Base-by-base conservation (phyloP, 2,888 invertebrate species). In the Hymenopus coronatus region DNA sequence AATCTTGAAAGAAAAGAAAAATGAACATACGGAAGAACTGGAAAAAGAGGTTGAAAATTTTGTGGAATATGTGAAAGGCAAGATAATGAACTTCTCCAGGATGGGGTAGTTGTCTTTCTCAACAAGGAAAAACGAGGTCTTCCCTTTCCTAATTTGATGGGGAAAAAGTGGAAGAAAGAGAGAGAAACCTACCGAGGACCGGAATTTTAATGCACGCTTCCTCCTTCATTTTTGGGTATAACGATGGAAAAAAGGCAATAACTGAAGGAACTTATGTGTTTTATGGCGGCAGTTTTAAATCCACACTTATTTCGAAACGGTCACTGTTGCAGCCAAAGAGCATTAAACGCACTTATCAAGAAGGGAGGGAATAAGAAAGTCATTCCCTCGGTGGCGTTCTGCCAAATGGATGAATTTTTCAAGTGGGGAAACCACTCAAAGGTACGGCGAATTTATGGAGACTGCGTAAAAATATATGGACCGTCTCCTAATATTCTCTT, bases 51-150 rank as follows among this genome's bases (percentile, higher is more conserved):
- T 14, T 27, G 54, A 54, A 9, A 27, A 33, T 82, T 82, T 87
- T 87, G 82, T 82, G 27, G 82, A 82, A 82, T 82, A 82, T 87
- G 87, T 87, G 87, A 30, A 87, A 28, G n/a, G 87, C 25, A 87
- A 87, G 87, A 87, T 82, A 87, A 87, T 87, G 87, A 87, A 82
- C 54, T 30, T n/a, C 27, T 70, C 3, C 25, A 70, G 54, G 20
- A 20, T 70, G 20, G 54, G 54, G 54, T 70, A 70, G 54, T 70
- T 70, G 54, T 70, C 54, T 70, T 70, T 25, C 54, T 70, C 54
- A 70, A 70, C 54, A 28, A 46, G 54, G 30, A 85, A 85, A 33
- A 46, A 25, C n/a, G 54, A 70, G 54, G 54, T 27, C 14, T 46
- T 25, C 81, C 28, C 54, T 40, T 81, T 70, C 86, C 25, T 86